A percentile compares a stretch with the other conserved stretches of the same genome.
These are phyloP conservation scores for Nymphalis urticae DNA, from an alignment of 2,888 invertebrate genomes.

Conservation along the genomic window DNA sequence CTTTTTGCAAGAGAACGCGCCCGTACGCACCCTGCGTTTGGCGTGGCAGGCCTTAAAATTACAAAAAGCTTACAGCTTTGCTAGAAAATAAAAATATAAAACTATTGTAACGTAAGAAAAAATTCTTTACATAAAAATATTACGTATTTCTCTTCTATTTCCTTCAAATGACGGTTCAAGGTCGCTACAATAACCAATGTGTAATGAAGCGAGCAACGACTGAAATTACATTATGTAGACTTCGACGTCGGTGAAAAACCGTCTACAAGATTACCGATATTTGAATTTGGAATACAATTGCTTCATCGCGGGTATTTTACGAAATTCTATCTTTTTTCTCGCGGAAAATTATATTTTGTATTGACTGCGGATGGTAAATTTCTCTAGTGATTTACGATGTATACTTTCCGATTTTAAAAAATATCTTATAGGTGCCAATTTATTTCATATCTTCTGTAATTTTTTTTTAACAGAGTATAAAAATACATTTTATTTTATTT, in stretches of 20 bases:
- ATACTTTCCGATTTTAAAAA: neutral
- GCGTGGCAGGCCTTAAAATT: no score
- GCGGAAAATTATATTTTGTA: neutral
- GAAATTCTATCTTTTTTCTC: neutral
- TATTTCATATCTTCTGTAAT: neutral
- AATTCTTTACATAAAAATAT: slow-evolving; percentile 6
- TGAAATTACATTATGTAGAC: slow-evolving; percentile 23
- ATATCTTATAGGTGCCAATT: neutral
- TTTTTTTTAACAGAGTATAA: neutral
- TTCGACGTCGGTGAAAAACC: slow-evolving; percentile 24
- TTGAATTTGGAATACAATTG: slow-evolving; percentile 22
- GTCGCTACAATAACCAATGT: slow-evolving; percentile 32
- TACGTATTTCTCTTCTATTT: slow-evolving; percentile 4
- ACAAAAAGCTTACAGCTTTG: neutral
- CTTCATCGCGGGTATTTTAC: slow-evolving; percentile 9
- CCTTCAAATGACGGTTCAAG: slow-evolving; percentile 24
- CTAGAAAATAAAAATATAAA: neutral
- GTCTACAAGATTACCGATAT: slow-evolving; percentile 27
- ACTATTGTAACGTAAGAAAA: neutral
- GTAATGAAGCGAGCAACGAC: slow-evolving; percentile 33
- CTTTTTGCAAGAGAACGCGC: no score
- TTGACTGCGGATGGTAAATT: neutral
- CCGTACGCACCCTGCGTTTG: no score
- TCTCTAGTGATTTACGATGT: neutral
- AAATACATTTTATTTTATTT: no score